Percentiles rank a stretch among this genome's conserved stretches.
Conservation (phyloP, 2,113 vertebrate species). For the Suncus etruscus region DNA sequence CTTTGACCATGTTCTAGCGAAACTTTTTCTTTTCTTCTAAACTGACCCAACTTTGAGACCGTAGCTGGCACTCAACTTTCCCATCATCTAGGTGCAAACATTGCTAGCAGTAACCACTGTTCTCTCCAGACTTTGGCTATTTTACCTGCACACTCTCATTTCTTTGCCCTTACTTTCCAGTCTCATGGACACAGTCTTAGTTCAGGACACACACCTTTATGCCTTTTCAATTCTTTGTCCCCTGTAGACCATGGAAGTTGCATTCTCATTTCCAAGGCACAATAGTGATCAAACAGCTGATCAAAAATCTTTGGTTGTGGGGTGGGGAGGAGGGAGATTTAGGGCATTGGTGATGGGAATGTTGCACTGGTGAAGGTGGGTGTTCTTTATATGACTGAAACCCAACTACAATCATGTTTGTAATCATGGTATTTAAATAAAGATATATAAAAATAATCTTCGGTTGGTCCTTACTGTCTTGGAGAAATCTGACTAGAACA, state of each 20-base stretch:
- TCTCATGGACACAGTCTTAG: neutral
- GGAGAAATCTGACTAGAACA: neutral
- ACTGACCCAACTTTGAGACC: neutral
- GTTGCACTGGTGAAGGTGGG: too few relatives aligned
- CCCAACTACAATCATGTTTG: too few relatives aligned
- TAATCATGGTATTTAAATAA: too few relatives aligned
- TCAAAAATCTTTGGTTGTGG: too few relatives aligned
- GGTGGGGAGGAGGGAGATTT: too few relatives aligned
- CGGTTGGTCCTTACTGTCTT: too few relatives aligned
- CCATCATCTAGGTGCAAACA: neutral
- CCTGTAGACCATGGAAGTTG: neutral
- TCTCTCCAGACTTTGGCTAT: neutral
- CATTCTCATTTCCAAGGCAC: too few relatives aligned
- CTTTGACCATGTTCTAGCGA: neutral
- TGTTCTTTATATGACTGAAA: too few relatives aligned
- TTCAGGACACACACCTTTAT: neutral
- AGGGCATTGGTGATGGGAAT: too few relatives aligned
- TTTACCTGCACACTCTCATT: too few relatives aligned
- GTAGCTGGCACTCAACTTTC: neutral
- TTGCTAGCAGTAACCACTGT: neutral
- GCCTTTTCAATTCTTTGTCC: accelerated
- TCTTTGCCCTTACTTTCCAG: neutral
- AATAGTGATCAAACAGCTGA: too few relatives aligned
- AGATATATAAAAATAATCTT: too few relatives aligned
- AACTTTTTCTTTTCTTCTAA: neutral